phyloP scores from a whole-genome alignment of 2,888 invertebrate genomes.

The Anaspis maculata region DNA sequence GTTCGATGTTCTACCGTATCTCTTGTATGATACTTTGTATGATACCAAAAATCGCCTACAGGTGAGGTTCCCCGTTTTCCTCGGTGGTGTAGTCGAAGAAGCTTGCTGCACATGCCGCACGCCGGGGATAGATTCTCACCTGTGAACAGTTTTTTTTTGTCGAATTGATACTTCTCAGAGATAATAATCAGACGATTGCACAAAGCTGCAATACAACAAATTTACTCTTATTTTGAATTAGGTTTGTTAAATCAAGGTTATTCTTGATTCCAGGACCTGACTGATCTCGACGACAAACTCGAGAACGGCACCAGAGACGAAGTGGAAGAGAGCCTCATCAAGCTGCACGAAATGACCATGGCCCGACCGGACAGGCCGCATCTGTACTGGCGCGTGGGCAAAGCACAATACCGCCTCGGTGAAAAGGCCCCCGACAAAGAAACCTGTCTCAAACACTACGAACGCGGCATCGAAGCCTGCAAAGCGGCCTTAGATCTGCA shows the following conservation, averaged over 20 bases:
- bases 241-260: not conserved
- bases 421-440: slow-evolving; percentile 20
- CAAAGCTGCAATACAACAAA: slow-evolving; percentile 4
- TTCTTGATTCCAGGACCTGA: slow-evolving; percentile 25
- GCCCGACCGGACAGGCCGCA: slow-evolving; percentile 33
- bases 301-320: slow-evolving; percentile 22
- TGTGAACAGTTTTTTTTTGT: too few species aligned
- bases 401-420: slow-evolving; percentile 32
- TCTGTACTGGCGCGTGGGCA: slow-evolving; percentile 36
- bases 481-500: slow-evolving; percentile 46
- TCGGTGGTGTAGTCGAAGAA: too few species aligned
- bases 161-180: too few species aligned
- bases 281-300: slow-evolving; percentile 29
- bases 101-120: too few species aligned
- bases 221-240: slow-evolving; percentile 5
- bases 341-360: slow-evolving; percentile 28
- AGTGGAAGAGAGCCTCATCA: slow-evolving; percentile 23
- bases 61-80: too few species aligned
- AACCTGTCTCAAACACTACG: slow-evolving; percentile 24
- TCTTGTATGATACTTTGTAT: too few species aligned
- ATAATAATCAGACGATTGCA: too few species aligned
- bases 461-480: slow-evolving; percentile 50
- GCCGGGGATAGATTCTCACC: too few species aligned
- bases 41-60: too few species aligned
- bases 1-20: too few species aligned